Percentiles rank a stretch among this genome's conserved stretches.
Evolutionary conservation across 2,113 vertebrate genomes (phyloP).

Genomic region (Erpornis zantholeuca): DNA sequence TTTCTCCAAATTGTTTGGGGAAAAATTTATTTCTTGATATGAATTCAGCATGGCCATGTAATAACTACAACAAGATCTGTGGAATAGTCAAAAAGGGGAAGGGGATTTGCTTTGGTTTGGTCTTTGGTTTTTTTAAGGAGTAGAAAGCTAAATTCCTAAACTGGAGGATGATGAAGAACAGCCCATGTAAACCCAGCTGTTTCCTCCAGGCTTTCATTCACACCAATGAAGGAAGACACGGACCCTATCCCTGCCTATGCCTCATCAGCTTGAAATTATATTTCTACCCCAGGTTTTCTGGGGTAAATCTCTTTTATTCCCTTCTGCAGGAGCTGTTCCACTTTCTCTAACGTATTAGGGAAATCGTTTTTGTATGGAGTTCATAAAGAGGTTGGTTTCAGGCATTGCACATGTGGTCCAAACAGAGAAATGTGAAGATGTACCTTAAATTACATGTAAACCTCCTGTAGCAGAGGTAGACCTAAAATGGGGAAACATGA

Average conservation of each 20-base stretch:
- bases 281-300: neutral
- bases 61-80: neutral
- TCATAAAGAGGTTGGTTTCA: neutral
- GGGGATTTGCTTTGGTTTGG: neutral
- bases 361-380: neutral
- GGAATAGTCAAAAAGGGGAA: neutral
- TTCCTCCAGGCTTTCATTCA: neutral
- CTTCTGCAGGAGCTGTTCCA: neutral
- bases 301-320: neutral
- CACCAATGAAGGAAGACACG: neutral
- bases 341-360: neutral
- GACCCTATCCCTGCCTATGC: neutral
- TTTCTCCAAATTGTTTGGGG: neutral
- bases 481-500: neutral
- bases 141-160: neutral
- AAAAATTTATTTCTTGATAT: neutral
- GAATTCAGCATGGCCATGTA: neutral
- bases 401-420: neutral
- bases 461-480: neutral
- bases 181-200: neutral
- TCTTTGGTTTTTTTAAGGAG: neutral
- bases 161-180: neutral
- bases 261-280: neutral
- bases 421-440: neutral
- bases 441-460: neutral